Conservation (phyloP, 2,797 vertebrate genomes). For the Thunnus albacares region DNA sequence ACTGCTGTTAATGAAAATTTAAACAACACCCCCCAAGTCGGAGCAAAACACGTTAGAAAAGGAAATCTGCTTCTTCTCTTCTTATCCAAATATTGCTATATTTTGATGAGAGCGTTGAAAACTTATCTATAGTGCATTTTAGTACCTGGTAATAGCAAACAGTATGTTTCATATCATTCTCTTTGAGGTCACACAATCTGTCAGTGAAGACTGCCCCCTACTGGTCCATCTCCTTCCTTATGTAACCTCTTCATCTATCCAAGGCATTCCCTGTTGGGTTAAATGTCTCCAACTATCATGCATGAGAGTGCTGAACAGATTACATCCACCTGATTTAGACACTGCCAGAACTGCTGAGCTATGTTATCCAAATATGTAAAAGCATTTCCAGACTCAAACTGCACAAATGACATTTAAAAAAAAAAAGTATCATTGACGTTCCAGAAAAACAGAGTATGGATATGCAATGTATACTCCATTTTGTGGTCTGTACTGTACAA, state of each 20-base stretch:
- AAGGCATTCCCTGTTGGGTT: background rate
- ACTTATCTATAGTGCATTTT: constrained; percentile 11
- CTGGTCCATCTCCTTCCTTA: constrained; percentile 20
- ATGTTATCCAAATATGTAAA: background rate
- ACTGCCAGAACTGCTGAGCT: background rate
- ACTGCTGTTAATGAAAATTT: constrained; percentile 51
- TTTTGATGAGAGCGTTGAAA: constrained; percentile 31
- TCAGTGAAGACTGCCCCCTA: constrained; percentile 47
- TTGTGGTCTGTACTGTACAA: too few species aligned
- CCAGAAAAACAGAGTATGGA: background rate
- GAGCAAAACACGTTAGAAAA: background rate
- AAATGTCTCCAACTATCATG: constrained; percentile 11
- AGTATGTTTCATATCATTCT: background rate
- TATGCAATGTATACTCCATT: background rate
- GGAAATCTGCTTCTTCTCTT: constrained; percentile 24
- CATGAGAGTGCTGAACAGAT: background rate
- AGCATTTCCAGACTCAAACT: background rate
- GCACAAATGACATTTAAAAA: background rate
- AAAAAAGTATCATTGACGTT: too few species aligned
- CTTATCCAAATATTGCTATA: constrained; percentile 28
- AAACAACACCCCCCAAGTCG: constrained; percentile 38
- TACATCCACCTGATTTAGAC: constrained; percentile 6
- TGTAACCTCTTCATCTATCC: background rate
- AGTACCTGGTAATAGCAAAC: constrained; percentile 14
- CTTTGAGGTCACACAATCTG: background rate